Percentiles rank a stretch among this genome's conserved stretches.
phyloP scores from a whole-genome alignment of 2,113 vertebrate genomes.

The Crocuta crocuta region DNA sequence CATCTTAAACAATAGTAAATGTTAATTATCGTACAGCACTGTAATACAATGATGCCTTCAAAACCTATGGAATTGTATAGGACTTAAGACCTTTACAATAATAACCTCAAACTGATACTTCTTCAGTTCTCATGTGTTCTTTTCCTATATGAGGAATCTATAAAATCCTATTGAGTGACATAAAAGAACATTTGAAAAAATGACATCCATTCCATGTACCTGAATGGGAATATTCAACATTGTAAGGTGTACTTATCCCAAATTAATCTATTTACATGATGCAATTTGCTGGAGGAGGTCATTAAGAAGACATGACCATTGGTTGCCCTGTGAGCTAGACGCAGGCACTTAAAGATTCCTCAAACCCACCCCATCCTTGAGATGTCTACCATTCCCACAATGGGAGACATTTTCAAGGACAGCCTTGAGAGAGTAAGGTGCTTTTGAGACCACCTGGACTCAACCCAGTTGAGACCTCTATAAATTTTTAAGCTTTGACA shows the following conservation, averaged over 20 bases:
- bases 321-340: background rate
- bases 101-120: background rate
- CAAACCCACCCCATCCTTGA: background rate
- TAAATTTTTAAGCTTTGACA: background rate
- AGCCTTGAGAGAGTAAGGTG: background rate
- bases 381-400: background rate
- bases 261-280: background rate
- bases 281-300: background rate
- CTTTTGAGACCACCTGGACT: background rate
- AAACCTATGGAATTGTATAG: background rate
- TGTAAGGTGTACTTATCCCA: background rate
- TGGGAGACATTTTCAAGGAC: background rate
- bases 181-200: background rate
- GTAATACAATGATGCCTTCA: conserved; percentile 9
- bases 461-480: background rate
- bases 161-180: conserved; percentile 22
- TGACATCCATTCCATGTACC: background rate
- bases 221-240: background rate
- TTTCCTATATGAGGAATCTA: conserved; percentile 9
- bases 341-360: background rate
- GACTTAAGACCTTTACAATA: background rate
- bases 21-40: conserved; percentile 18
- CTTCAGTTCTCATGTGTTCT: conserved; percentile 18
- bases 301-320: background rate
- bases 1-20: conserved; percentile 41